A percentile compares a stretch with the other conserved stretches of the same genome.
phyloP scores from a whole-genome alignment of 2,113 vertebrate genomes.

The Paedocypris sp. region DNA sequence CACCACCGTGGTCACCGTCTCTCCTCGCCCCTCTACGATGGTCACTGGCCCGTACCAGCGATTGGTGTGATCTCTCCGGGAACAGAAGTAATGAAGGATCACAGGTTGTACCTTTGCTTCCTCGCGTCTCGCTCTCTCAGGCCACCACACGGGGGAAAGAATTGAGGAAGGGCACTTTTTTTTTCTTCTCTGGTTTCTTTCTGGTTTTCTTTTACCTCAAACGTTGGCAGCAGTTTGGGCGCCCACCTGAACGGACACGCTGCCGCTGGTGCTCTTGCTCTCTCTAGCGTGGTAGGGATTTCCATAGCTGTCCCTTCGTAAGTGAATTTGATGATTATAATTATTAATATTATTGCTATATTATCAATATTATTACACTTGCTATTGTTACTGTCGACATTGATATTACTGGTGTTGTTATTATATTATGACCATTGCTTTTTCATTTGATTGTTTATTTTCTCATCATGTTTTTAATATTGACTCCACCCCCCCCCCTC shows the following conservation, averaged over 20 bases:
- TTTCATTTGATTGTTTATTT: conserved; percentile 53
- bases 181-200: too few relatives aligned
- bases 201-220: conserved; percentile 74
- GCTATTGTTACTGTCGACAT: conserved; percentile 71
- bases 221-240: conserved; percentile 65
- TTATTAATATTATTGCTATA: conserved; percentile 69
- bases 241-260: conserved; percentile 47
- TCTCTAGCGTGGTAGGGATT: conserved; percentile 56
- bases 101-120: not conserved
- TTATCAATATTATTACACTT: conserved; percentile 70
- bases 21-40: conserved; percentile 91
- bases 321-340: conserved; percentile 67
- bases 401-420: conserved; percentile 71
- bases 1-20: conserved; percentile 83
- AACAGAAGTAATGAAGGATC: conserved; percentile 6
- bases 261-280: conserved; percentile 71
- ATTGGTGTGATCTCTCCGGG: conserved; percentile 70
- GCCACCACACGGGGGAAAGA: conserved; percentile 29
- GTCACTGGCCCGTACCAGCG: conserved; percentile 95
- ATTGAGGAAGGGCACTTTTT: conserved; percentile 34
- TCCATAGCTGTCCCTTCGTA: conserved; percentile 64
- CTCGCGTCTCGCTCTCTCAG: conserved; percentile 13
- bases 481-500: conserved; percentile 50
- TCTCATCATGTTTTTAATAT: conserved; percentile 62
- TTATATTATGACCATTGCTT: conserved; percentile 62